Evolutionary conservation across 1,140 invertebrate genomes (phyloP), one percentile per base, ranked within the genome.

Genomic region (Luehdorfia chinensis): DNA sequence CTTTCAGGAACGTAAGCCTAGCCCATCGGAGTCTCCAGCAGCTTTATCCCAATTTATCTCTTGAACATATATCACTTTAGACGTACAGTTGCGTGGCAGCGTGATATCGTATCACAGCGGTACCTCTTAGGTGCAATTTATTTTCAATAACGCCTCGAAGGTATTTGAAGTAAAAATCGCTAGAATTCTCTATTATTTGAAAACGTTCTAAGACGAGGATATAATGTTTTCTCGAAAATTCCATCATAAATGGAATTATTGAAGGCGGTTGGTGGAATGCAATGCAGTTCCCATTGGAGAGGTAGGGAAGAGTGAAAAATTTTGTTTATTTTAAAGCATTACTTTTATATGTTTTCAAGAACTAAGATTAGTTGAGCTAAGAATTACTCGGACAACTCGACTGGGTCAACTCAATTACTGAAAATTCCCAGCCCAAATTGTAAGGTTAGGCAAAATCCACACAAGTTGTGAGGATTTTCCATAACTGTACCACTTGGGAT

Each of bases 61-160:
- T 28, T 43, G 11, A 30, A 43, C 39, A 30, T 43, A 43, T 30
- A 43, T 18, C 39, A 43, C 25, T 28, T 37, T 16, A 30, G 39
- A 30, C 23, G 9, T 43, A 18, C 14, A 30, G 21, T 43, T n/a
- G 39, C 25, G 25, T 30, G 25, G 39, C 36, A 13, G 19, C 19
- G 23, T n/a, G 21, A 37, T 19, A 25, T 12, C 19, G 11, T 41
- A 41, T 27, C 36, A n/a, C n/a, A n/a, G 34, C 34, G 5, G 16
- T 21, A 37, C 18, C 15, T 19, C 11, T 37, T 30, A 43, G 19
- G 13, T 43, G 23, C 39, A 30, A 43, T 43, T 43, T 43, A 43
- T 43, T 43, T 43, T 43, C 39, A 43, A 43, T 43, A 43, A 43
- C 39, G 23, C 39, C 39, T 25, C 25, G 25, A 16, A 43, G 39